phyloP scores from a whole-genome alignment of 2,797 vertebrate species.

The Tiaroga cobitis region DNA sequence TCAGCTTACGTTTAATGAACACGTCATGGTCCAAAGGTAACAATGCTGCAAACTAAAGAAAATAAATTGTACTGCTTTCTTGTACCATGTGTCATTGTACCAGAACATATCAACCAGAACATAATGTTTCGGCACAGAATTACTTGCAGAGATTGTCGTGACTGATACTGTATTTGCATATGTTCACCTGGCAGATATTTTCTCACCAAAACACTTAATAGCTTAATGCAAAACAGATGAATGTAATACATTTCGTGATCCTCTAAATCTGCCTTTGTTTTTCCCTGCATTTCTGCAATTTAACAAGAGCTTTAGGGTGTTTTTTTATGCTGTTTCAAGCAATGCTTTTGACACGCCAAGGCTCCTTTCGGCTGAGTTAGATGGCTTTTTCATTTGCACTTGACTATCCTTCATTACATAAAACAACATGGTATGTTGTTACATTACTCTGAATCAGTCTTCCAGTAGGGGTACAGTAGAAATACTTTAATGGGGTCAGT shows the following conservation, averaged over 20 bases:
- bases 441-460: neutral
- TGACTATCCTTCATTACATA: slow-evolving; percentile 3
- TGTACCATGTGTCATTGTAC: neutral
- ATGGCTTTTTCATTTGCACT: neutral
- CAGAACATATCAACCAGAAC: neutral
- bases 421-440: neutral
- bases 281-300: neutral
- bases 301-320: neutral
- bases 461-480: neutral
- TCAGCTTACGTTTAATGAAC: neutral
- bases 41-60: neutral
- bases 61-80: neutral
- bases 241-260: neutral
- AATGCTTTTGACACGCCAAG: neutral
- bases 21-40: neutral
- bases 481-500: neutral
- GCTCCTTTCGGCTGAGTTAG: neutral
- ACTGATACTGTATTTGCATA: slow-evolving; percentile 6
- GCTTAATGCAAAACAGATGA: neutral
- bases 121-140: neutral
- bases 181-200: neutral
- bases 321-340: neutral
- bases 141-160: neutral
- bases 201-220: slow-evolving; percentile 7
- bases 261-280: neutral